These are phyloP conservation scores for Zaprionus vittiger DNA, from an alignment of 1,140 invertebrate genomes.

Conservation along the genomic window DNA sequence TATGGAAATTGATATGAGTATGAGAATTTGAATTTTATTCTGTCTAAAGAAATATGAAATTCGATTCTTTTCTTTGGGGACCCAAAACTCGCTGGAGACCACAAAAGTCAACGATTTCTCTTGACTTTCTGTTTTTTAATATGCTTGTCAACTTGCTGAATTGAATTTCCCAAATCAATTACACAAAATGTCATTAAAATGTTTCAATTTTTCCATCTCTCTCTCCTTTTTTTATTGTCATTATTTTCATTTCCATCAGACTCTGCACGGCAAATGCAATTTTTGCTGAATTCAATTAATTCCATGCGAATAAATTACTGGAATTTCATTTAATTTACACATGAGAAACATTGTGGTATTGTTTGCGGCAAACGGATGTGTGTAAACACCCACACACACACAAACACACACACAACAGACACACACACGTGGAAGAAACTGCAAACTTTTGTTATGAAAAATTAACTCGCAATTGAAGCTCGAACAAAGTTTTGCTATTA, in stretches of 20 bases:
- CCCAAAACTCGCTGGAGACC: too few species aligned
- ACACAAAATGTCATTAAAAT: slow-evolving; percentile 39
- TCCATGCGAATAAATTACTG: slow-evolving; percentile 50
- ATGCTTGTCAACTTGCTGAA: slow-evolving; percentile 23
- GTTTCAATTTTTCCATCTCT: background rate
- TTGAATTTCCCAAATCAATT: slow-evolving; percentile 41
- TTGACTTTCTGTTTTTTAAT: slow-evolving; percentile 13
- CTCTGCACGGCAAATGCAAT: slow-evolving; percentile 30
- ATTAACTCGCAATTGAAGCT: slow-evolving; percentile 41
- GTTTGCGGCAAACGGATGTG: slow-evolving; percentile 31
- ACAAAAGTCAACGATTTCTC: too few species aligned
- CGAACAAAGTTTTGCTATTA: slow-evolving; percentile 33
- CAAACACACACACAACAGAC: slow-evolving; percentile 18
- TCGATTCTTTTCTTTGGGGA: too few species aligned
- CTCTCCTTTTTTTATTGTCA: background rate
- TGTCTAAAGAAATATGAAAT: too few species aligned
- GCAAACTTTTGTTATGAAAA: slow-evolving; percentile 40
- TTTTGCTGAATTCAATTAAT: slow-evolving; percentile 49
- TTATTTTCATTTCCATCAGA: slow-evolving; percentile 7
- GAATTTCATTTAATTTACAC: slow-evolving; percentile 54
- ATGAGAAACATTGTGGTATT: slow-evolving; percentile 50
- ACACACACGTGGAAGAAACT: slow-evolving; percentile 10
- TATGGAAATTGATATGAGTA: background rate
- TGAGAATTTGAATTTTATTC: too few species aligned
- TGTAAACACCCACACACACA: slow-evolving; percentile 17